These are phyloP conservation scores for Coluber constrictor DNA, from an alignment of 2,797 vertebrate genomes.

Conservation along the genomic window DNA sequence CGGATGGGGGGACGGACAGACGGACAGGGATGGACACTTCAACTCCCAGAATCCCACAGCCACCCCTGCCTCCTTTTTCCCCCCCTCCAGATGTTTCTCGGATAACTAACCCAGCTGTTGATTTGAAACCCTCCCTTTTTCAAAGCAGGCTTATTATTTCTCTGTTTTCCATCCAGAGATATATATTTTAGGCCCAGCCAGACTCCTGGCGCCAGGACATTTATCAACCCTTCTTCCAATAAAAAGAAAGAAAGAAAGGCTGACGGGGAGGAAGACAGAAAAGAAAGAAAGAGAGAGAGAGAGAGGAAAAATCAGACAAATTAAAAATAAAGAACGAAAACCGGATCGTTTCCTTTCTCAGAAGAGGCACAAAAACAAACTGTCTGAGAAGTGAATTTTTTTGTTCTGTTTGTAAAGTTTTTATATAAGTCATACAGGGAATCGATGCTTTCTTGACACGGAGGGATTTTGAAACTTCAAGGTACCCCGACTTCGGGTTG, in stretches of 20 bases:
- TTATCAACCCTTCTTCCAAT: neutral
- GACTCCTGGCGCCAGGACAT: neutral
- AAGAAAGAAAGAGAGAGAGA: neutral
- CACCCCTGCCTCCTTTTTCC: neutral
- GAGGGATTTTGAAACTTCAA: slow-evolving; percentile 12
- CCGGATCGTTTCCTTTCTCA: neutral
- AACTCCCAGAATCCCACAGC: neutral
- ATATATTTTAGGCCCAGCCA: neutral
- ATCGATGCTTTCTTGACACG: neutral
- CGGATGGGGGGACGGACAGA: too few relatives aligned
- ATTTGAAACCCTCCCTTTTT: neutral
- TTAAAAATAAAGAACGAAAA: neutral
- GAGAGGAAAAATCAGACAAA: too few relatives aligned
- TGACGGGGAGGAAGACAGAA: neutral
- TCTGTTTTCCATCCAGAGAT: too few relatives aligned
- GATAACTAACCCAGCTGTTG: neutral
- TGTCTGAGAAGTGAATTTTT: neutral
- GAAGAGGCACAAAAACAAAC: neutral
- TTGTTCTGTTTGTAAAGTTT: neutral
- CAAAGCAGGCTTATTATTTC: too few relatives aligned
- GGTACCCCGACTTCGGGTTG: neutral
- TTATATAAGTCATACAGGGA: neutral
- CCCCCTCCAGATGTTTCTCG: neutral
- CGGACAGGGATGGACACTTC: too few relatives aligned
- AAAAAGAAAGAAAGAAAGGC: neutral